Evolutionary conservation across 92 coral and sea anemone species (phyloP), one percentile per base, ranked within the genome.

Genomic region (Umimayanthus kanabou): DNA sequence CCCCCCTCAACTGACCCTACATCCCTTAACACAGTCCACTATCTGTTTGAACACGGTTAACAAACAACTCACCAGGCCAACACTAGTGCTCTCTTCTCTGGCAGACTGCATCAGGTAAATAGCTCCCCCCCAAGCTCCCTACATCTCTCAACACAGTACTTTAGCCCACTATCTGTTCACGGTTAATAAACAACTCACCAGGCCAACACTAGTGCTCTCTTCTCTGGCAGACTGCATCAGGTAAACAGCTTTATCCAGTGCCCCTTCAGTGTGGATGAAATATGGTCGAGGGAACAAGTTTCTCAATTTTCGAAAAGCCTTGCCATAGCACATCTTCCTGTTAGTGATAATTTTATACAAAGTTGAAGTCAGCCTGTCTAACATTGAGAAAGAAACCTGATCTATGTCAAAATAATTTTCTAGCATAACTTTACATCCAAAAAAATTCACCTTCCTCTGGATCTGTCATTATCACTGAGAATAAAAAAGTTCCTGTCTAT

Each of bases 261-360:
- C 93, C 8, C 98, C 98, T 29, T 95, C 98, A 88, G 88, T 90
- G 73, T 95, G 96, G 28, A 95, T 94, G 90, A 94, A 95, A 81
- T 95, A 95, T 1, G 98, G 98, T 18, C 98, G 89, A 53, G 93
- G 98, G 79, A 91, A 95, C 50, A 95, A 42, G 33, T 89, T 77
- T 70, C 98, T 85, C 78, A 95, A 39, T 33, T 80, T 85, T 80
- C 98, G 86, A 39, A 95, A 91, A 14, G 94, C 98, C 77, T 95
- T 89, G 33, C 98, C 98, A 90, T 95, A 95, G 80, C 98, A 95
- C 49, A 92, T 71, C 79, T 95, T 95, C 98, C 98, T 95, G 88
- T 11, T 61, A 23, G 26, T 20, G 69, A 15, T 16, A 5, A 61
- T 61, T 18, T 33, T 2, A 33, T 33, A 33, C 37, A 33, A 33